Evolutionary conservation across 2,888 invertebrate species (phyloP).

Genomic region (Anthophora plumipes): DNA sequence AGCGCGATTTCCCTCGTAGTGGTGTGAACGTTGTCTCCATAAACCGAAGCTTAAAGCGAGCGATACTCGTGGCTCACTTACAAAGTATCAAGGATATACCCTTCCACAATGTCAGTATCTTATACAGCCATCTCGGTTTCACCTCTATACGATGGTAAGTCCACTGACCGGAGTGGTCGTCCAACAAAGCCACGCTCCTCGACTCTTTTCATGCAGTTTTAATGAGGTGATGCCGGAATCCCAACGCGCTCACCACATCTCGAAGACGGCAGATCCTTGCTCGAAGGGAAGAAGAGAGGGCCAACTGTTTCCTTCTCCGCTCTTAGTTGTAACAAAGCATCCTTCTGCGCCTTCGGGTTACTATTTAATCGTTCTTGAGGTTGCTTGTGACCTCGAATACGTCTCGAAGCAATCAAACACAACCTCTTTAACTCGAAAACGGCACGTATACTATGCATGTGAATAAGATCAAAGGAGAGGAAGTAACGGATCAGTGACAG

Average conservation of each 20-base stretch:
- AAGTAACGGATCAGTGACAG: slow-evolving; percentile 21
- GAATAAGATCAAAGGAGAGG: slow-evolving; percentile 25
- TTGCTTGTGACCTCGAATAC: no score
- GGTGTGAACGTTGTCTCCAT: not conserved
- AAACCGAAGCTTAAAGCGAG: not conserved
- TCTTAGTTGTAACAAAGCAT: slow-evolving; percentile 61
- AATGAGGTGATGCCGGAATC: slow-evolving; percentile 66
- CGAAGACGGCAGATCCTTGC: slow-evolving; percentile 49
- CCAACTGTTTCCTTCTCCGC: slow-evolving; percentile 62
- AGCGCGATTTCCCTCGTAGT: not conserved
- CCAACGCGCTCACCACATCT: slow-evolving; percentile 23
- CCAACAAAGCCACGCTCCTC: slow-evolving; percentile 51
- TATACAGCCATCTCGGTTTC: slow-evolving; percentile 11
- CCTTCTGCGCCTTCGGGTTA: not conserved
- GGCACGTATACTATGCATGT: no score
- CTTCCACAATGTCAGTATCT: not conserved
- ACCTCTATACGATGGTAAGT: slow-evolving; percentile 22
- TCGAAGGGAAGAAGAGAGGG: slow-evolving; percentile 38
- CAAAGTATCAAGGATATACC: not conserved
- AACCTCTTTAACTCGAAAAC: no score
- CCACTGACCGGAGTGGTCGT: slow-evolving; percentile 33
- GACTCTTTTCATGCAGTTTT: slow-evolving; percentile 66
- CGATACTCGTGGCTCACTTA: not conserved
- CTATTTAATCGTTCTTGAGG: no score
- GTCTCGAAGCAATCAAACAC: not conserved